Evolutionary conservation across 1,140 invertebrate species (phyloP).

Genomic region (Callitettix versicolor): DNA sequence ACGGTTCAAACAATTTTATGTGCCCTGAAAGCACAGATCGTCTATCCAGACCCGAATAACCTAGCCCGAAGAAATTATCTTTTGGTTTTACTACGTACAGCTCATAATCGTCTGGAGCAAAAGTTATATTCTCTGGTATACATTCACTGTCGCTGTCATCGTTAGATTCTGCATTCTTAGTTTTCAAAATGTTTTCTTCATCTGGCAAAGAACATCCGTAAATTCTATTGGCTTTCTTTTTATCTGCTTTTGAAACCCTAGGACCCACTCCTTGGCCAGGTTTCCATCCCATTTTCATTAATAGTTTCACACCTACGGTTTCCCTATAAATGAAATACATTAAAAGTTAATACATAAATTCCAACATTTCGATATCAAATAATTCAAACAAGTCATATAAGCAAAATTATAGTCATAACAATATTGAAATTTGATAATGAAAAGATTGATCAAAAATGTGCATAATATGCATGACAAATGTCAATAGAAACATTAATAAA

Average conservation of each 20-base stretch:
- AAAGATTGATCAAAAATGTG: too few relatives aligned
- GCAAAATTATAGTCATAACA: too few relatives aligned
- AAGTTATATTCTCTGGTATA: conserved; percentile 39
- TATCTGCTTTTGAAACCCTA: conserved; percentile 46
- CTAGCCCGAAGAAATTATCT: conserved; percentile 73
- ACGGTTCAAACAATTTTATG: conserved; percentile 33
- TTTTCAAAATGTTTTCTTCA: conserved; percentile 7
- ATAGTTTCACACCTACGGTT: conserved; percentile 75
- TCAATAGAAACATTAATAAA: too few relatives aligned
- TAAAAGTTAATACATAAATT: too few relatives aligned
- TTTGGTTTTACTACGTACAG: conserved; percentile 61
- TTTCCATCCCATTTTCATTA: conserved; percentile 83
- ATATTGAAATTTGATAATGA: too few relatives aligned
- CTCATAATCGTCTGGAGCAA: conserved; percentile 79
- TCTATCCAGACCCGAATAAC: conserved; percentile 73
- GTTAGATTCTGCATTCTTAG: neutral
- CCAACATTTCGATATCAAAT: too few relatives aligned
- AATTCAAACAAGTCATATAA: too few relatives aligned
- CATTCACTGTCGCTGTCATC: conserved; percentile 40
- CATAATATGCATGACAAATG: too few relatives aligned
- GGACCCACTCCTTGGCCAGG: conserved; percentile 86
- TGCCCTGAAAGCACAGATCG: conserved; percentile 41
- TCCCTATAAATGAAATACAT: conserved; percentile 40
- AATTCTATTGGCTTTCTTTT: conserved; percentile 40
- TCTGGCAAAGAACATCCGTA: conserved; percentile 54